phyloP scores from a whole-genome alignment of 2,888 invertebrate genomes.

The Boloria euphrosyne region DNA sequence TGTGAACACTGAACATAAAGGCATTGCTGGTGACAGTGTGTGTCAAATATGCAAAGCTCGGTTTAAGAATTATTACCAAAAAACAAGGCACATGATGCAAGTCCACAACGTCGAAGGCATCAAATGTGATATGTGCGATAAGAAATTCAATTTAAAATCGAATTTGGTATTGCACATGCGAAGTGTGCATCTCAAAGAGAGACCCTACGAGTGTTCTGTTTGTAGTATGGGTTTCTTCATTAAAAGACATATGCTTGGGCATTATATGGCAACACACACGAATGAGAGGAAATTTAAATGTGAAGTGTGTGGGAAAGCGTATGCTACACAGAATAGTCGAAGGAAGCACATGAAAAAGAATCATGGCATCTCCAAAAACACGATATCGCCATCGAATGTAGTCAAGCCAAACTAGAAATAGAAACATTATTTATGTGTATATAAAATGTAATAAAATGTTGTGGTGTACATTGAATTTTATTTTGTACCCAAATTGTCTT shows the following conservation, averaged over 20 bases:
- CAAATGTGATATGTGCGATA: slow-evolving; percentile 71
- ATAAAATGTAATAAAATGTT: slow-evolving; percentile 31
- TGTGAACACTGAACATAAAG: slow-evolving; percentile 70
- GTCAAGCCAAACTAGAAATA: slow-evolving; percentile 27
- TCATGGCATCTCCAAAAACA: slow-evolving; percentile 58
- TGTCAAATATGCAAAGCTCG: slow-evolving; percentile 74
- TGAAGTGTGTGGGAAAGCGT: slow-evolving; percentile 83
- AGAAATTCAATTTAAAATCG: slow-evolving; percentile 72
- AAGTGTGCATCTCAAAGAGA: slow-evolving; percentile 70
- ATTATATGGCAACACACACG: slow-evolving; percentile 75
- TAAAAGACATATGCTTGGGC: slow-evolving; percentile 73
- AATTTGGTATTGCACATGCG: slow-evolving; percentile 70
- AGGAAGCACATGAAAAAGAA: slow-evolving; percentile 75
- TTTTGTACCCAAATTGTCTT: slow-evolving; percentile 5
- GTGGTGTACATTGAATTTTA: slow-evolving; percentile 22
- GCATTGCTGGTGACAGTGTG: slow-evolving; percentile 71
- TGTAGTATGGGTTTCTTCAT: slow-evolving; percentile 76
- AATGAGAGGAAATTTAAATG: slow-evolving; percentile 82
- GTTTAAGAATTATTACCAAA: slow-evolving; percentile 76
- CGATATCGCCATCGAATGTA: slow-evolving; percentile 35
- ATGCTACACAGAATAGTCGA: slow-evolving; percentile 70
- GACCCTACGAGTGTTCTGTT: slow-evolving; percentile 71
- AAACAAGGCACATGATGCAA: slow-evolving; percentile 73
- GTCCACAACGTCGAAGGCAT: slow-evolving; percentile 71
- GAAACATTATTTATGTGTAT: slow-evolving; percentile 25